Evolutionary conservation across 1,140 invertebrate species (phyloP).

Genomic region (Drosophila punjabiensis): DNA sequence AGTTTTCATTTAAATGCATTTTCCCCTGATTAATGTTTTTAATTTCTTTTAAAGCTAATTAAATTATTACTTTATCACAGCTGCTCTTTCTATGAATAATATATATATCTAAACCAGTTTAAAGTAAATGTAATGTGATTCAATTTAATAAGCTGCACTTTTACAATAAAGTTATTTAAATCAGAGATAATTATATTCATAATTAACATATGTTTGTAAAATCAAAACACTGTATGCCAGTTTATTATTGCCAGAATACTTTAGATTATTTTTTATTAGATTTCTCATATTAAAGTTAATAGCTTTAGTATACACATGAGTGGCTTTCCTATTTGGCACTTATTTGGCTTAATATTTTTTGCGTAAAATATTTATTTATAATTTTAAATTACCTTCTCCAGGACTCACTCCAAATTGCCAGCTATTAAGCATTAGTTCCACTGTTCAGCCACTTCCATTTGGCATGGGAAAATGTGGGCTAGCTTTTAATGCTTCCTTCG

Average conservation of each 20-base stretch:
- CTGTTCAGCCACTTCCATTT: slow-evolving; percentile 18
- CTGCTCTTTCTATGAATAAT: not conserved
- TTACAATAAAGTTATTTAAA: not conserved
- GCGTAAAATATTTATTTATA: not conserved
- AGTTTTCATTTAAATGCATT: not conserved
- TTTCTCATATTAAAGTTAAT: not conserved
- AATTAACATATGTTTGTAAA: not conserved
- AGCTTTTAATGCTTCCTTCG: slow-evolving; percentile 26
- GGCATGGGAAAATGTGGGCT: slow-evolving; percentile 17
- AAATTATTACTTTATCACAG: not conserved
- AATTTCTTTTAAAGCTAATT: not conserved
- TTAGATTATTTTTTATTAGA: not conserved
- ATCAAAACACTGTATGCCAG: not conserved
- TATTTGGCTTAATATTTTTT: too few relatives aligned
- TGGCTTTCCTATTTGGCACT: not conserved
- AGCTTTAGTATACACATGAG: not conserved
- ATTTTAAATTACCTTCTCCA: not conserved
- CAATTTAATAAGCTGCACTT: not conserved
- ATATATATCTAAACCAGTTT: too few relatives aligned
- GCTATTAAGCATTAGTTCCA: not conserved
- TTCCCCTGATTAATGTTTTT: not conserved
- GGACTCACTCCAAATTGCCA: not conserved
- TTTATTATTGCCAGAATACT: not conserved
- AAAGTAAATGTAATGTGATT: not conserved
- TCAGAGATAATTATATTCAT: not conserved